phyloP scores from a whole-genome alignment of 1,140 invertebrate genomes.

The Drosophila varians region DNA sequence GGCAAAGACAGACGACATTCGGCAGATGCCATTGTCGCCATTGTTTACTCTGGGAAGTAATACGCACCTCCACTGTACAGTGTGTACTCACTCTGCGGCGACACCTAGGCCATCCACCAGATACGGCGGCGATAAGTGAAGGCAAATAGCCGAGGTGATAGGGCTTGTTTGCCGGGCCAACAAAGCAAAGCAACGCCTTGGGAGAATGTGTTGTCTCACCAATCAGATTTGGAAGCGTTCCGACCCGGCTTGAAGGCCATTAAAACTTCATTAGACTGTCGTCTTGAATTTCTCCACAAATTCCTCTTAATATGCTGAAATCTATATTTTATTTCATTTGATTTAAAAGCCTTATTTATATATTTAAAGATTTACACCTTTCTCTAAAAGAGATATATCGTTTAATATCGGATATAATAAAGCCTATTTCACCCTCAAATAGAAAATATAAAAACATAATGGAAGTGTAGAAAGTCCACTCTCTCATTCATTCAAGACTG shows the following conservation, averaged over 20 bases:
- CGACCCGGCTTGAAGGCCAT: slow-evolving; percentile 12
- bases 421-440: too few relatives aligned
- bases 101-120: slow-evolving; percentile 15
- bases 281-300: not conserved
- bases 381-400: not conserved
- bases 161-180: slow-evolving; percentile 71
- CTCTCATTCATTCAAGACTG: slow-evolving; percentile 1
- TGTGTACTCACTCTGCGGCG: slow-evolving; percentile 56
- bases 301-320: not conserved
- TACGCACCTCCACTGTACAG: slow-evolving; percentile 39
- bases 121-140: slow-evolving; percentile 62
- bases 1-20: slow-evolving; percentile 45
- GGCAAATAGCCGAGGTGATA: slow-evolving; percentile 75
- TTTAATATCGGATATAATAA: too few relatives aligned
- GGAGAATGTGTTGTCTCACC: slow-evolving; percentile 34
- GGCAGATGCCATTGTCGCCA: slow-evolving; percentile 61
- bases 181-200: slow-evolving; percentile 69
- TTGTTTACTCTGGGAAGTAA: slow-evolving; percentile 33
- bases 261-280: slow-evolving; percentile 34
- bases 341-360: not conserved
- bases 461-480: slow-evolving; percentile 26
- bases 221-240: slow-evolving; percentile 33
- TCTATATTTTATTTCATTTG: not conserved
- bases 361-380: too few relatives aligned
- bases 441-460: slow-evolving; percentile 22